Conservation (phyloP, 2,113 vertebrate genomes). For the Muscicapa adusta region DNA sequence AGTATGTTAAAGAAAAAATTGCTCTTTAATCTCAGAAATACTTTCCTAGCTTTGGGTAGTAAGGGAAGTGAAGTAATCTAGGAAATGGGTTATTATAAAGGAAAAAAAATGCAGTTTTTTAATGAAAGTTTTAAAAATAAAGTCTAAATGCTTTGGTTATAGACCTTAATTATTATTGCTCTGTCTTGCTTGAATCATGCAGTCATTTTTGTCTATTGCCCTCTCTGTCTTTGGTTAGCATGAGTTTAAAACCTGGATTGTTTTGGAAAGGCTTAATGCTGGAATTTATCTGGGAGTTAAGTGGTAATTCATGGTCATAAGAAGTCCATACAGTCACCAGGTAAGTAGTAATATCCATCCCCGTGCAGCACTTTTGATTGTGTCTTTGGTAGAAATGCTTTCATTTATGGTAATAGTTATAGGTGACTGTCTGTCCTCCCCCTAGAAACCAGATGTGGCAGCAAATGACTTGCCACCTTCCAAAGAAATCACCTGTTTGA, state of each 20-base stretch:
- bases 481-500: background rate
- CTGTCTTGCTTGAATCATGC: background rate
- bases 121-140: background rate
- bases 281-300: background rate
- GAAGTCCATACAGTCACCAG: slow-evolving; percentile 43
- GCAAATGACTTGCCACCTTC: background rate
- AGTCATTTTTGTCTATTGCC: background rate
- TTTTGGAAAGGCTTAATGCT: slow-evolving; percentile 36
- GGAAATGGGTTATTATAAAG: background rate
- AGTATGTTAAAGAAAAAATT: background rate
- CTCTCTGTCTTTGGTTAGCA: background rate
- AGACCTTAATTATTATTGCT: background rate
- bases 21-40: background rate
- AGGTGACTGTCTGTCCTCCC: background rate
- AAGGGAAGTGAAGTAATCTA: background rate
- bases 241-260: slow-evolving; percentile 30
- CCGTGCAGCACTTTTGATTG: background rate
- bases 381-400: background rate
- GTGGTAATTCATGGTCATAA: slow-evolving; percentile 40
- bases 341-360: slow-evolving; percentile 36
- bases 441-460: background rate
- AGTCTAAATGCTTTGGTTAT: background rate
- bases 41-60: background rate
- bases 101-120: accelerated
- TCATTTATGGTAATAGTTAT: background rate